Percentiles rank a stretch among this genome's conserved stretches.
Conservation (phyloP, 2,797 vertebrate species). For the Rhinella marina region DNA sequence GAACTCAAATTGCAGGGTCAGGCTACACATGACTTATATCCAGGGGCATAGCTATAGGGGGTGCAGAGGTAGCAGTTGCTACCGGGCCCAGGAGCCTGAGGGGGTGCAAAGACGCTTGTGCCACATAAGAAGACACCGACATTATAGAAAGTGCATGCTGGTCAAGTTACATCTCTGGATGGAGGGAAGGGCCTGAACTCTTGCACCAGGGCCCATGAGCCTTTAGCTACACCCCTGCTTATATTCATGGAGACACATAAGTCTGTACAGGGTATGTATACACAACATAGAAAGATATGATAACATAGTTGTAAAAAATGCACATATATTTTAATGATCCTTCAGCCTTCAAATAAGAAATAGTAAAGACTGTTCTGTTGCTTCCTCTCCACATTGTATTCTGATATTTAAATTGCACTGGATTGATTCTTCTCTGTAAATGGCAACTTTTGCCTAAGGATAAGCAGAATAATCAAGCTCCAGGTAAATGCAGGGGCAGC, state of each 20-base stretch:
- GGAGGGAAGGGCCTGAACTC: no score
- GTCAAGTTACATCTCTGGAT: no score
- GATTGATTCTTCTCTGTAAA: constrained; percentile 1
- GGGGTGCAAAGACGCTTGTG: no score
- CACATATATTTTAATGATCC: neutral
- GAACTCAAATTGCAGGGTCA: no score
- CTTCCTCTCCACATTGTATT: neutral
- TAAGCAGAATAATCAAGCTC: neutral
- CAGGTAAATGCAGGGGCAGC: constrained; percentile 11
- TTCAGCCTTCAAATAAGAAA: neutral
- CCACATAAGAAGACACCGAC: no score
- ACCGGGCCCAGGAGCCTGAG: no score
- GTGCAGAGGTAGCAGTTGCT: no score
- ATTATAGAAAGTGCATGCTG: no score
- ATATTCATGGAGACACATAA: neutral
- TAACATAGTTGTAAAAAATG: neutral
- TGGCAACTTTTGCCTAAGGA: constrained; percentile 20
- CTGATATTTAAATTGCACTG: neutral
- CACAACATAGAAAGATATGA: neutral
- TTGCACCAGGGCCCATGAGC: no score
- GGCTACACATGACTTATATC: no score
- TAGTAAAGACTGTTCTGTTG: neutral
- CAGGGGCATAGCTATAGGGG: no score
- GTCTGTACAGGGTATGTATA: neutral
- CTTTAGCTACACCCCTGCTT: no score